Conservation (phyloP, 2,797 vertebrate genomes). For the Xyrichtys novacula region DNA sequence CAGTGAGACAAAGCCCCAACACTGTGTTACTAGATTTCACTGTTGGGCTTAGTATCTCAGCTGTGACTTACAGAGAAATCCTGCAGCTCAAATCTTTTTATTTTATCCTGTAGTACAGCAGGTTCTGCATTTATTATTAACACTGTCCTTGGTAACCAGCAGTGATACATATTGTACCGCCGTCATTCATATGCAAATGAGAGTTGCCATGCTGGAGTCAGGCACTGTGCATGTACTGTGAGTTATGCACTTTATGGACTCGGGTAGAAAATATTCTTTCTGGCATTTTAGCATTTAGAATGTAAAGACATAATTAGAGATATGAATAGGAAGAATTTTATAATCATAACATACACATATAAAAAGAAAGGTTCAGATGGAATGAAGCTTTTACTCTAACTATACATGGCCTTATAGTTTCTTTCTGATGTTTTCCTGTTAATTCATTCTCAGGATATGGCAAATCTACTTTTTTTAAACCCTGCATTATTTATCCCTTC, state of each 20-base stretch:
- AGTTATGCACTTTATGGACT: neutral
- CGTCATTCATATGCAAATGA: neutral
- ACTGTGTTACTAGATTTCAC: neutral
- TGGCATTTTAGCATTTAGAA: neutral
- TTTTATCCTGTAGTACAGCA: neutral
- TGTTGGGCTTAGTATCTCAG: neutral
- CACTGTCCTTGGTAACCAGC: neutral
- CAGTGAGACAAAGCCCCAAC: neutral
- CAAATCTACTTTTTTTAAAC: neutral
- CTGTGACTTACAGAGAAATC: constrained; percentile 2
- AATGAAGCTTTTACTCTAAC: neutral
- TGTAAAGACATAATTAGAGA: neutral
- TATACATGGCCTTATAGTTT: no score
- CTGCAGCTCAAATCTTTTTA: neutral
- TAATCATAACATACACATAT: no score
- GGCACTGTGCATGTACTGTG: neutral
- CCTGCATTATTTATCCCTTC: neutral
- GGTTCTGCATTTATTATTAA: neutral
- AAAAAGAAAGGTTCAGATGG: neutral
- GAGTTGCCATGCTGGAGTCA: neutral
- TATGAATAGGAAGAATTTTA: no score
- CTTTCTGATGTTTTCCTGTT: neutral
- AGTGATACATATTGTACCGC: neutral
- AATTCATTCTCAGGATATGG: neutral
- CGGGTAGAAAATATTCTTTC: neutral